Conservation (phyloP, 2,113 vertebrate genomes). For the Enhydra lutris region DNA sequence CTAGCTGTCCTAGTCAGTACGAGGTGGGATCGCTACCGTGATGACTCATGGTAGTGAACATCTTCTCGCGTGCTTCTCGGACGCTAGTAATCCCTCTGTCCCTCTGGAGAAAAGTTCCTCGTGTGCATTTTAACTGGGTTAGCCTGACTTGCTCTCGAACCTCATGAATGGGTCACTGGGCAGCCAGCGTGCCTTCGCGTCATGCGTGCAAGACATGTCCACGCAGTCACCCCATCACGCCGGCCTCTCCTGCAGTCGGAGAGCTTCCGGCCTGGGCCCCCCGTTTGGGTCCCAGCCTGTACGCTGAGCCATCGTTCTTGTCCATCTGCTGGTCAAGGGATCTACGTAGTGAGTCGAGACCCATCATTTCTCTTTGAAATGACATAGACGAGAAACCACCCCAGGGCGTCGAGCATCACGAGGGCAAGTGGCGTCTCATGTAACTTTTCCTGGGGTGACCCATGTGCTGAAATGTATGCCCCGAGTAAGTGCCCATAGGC, state of each 20-base stretch:
- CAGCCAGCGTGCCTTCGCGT: background rate
- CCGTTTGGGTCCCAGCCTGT: too few relatives aligned
- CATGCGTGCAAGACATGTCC: too few relatives aligned
- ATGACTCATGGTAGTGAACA: background rate
- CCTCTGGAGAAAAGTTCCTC: background rate
- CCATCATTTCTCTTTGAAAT: background rate
- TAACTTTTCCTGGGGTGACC: background rate
- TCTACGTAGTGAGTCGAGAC: background rate
- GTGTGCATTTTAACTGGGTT: background rate
- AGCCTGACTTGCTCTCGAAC: background rate
- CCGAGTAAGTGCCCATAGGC: background rate
- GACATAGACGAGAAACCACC: background rate
- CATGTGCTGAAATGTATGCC: background rate
- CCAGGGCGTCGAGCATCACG: background rate
- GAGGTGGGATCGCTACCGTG: too few relatives aligned
- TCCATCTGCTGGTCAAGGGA: background rate
- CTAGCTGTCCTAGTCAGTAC: background rate
- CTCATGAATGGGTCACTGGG: fast-evolving
- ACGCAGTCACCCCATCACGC: background rate
- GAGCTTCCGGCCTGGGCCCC: background rate
- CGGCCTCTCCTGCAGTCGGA: background rate
- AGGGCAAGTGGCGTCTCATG: background rate
- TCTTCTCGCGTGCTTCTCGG: fast-evolving
- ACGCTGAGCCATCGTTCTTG: background rate
- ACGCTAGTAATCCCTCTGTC: background rate